phyloP scores from a whole-genome alignment of 2,797 vertebrate genomes.

The Enteromius anoplus region DNA sequence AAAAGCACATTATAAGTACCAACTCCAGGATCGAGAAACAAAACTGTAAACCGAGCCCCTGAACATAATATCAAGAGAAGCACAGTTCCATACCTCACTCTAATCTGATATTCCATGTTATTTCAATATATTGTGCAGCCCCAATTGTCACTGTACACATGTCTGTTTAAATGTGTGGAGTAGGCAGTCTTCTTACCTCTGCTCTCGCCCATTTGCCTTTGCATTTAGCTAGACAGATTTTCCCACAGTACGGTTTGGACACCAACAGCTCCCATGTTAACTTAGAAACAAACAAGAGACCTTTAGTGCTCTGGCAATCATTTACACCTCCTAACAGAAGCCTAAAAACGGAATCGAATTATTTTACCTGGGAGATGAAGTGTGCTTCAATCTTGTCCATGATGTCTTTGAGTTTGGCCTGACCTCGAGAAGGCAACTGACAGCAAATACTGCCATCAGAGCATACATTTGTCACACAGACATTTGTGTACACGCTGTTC shows the following conservation, averaged over 20 bases:
- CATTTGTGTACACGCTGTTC: constrained; percentile 78
- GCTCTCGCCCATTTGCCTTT: constrained; percentile 90
- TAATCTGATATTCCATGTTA: background rate
- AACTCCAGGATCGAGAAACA: background rate
- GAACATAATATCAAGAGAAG: background rate
- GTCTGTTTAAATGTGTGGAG: background rate
- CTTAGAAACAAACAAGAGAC: constrained; percentile 63
- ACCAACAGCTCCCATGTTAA: constrained; percentile 81
- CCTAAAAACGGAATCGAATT: no score
- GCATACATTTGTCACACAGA: constrained; percentile 86
- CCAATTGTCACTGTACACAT: background rate
- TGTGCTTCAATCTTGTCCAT: constrained; percentile 83
- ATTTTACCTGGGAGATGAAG: constrained; percentile 83
- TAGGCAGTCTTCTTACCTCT: constrained; percentile 78
- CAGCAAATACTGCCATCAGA: constrained; percentile 89
- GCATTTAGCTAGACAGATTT: constrained; percentile 85
- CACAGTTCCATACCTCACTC: background rate
- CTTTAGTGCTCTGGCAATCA: background rate
- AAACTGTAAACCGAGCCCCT: background rate
- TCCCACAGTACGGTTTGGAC: constrained; percentile 87
- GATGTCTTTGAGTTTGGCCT: constrained; percentile 78
- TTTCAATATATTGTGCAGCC: background rate
- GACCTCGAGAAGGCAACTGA: constrained; percentile 88
- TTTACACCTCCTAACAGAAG: background rate
- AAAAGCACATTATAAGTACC: background rate